These are phyloP conservation scores for Danio rerio DNA, from an alignment of 2,113 vertebrate species.

Conservation along the genomic window DNA sequence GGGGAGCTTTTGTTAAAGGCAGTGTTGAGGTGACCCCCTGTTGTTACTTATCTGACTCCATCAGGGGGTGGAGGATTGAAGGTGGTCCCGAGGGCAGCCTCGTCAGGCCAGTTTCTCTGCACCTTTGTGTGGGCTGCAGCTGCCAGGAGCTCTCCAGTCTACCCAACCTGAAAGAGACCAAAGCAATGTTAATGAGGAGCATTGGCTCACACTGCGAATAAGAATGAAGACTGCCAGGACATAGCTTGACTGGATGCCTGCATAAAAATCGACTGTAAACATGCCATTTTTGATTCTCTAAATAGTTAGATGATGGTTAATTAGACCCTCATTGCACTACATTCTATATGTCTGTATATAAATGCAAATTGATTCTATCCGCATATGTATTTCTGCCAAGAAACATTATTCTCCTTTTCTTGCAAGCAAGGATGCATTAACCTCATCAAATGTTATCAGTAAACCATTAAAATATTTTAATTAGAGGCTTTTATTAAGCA, in stretches of 20 bases:
- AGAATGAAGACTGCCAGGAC: conserved; percentile 39
- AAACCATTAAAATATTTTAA: too few relatives aligned
- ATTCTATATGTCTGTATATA: too few relatives aligned
- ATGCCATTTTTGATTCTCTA: conserved; percentile 61
- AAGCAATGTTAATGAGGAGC: conserved; percentile 62
- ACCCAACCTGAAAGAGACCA: conserved; percentile 45
- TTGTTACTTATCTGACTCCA: conserved; percentile 59
- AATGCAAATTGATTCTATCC: not conserved
- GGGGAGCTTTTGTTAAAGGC: conserved; percentile 51
- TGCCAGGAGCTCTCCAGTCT: conserved; percentile 59
- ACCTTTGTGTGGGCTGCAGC: conserved; percentile 56
- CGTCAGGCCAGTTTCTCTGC: conserved; percentile 55
- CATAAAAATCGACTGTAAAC: conserved; percentile 65
- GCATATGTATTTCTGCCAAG: not conserved
- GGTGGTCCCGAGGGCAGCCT: conserved; percentile 60
- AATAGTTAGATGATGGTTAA: conserved; percentile 56
- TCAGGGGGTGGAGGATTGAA: conserved; percentile 42
- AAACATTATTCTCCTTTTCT: too few relatives aligned
- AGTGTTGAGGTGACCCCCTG: conserved; percentile 36
- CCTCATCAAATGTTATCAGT: too few relatives aligned
- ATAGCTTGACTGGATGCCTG: conserved; percentile 55
- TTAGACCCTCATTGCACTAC: not conserved
- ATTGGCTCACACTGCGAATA: conserved; percentile 50
- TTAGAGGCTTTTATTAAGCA: too few relatives aligned
- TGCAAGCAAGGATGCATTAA: too few relatives aligned